Base-by-base conservation (phyloP, 2,888 invertebrate genomes). In the Nezara viridula region DNA sequence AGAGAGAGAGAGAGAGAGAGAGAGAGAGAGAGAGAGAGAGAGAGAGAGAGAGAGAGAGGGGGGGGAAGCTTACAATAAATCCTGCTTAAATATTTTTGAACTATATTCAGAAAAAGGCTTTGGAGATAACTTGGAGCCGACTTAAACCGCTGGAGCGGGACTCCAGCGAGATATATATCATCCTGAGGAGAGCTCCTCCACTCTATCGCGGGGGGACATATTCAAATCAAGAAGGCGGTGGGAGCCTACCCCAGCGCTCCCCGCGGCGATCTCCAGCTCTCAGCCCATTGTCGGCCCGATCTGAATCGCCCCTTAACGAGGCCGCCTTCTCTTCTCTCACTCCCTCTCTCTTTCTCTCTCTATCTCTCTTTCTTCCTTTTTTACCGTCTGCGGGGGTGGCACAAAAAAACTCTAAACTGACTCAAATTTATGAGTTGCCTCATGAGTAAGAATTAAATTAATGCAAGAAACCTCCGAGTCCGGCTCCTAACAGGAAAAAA, bases 291-390 rank as follows among this genome's bases (percentile, higher is more conserved):
- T 86, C 86, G 86, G 86, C 86, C 50, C 44, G n/a, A 47, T 47
- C 86, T 86, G 86, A 86, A 86, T 86, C 86, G 86, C 19, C 47
- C 32, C 86, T 81, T 86, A 86, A 86, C 86, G 86, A 86, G 86
- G 37, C 55, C 47, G 85, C 49, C 85, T 49, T 27, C 85, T 47
- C 85, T 55, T 32, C 85, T 60, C 60, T 40, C 77, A 7, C 6
- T 24, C 37, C 16, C 32, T 73, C 73, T 21, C 32, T 32, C 37
- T 37, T 16, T n/a, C n/a, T n/a, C n/a, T n/a, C n/a, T n/a, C n/a
- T n/a, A 6, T n/a, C 6, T 32, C 19, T 32, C 24, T 40, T 24
- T 77, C 5, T 9, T 24, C 16, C 40, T 81, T 47, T 81, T 47
- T 81, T n/a, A 81, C 44, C 40, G 81, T n/a, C 81, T 44, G 81